Conservation (phyloP, 2,113 vertebrate species). For the Zosterops japonicus region DNA sequence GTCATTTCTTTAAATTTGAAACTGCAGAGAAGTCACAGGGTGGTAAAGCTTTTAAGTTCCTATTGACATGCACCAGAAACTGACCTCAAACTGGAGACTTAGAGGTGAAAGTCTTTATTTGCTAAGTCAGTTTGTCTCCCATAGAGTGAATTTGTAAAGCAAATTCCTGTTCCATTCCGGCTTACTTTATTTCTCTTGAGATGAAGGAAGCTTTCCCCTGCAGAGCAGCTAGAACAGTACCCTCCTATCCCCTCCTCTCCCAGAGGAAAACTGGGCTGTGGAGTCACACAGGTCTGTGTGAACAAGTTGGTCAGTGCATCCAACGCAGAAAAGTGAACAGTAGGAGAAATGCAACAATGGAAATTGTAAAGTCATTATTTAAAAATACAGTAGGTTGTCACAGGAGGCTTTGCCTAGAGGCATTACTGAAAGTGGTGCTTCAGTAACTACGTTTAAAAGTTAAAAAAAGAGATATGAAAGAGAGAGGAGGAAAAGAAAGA, state of each 20-base stretch:
- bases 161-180: not conserved
- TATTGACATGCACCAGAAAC: conserved; percentile 7
- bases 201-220: not conserved
- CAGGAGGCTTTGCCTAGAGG: not conserved
- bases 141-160: not conserved
- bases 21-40: conserved; percentile 16
- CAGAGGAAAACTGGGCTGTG: not conserved
- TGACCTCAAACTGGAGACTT: not conserved
- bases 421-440: not conserved
- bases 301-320: not conserved
- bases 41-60: conserved; percentile 42
- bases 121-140: not conserved
- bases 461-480: not conserved
- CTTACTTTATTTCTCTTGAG: not conserved
- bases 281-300: not conserved
- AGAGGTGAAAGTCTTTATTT: conserved; percentile 9
- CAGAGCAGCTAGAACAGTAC: not conserved
- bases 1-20: conserved; percentile 47
- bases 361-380: not conserved
- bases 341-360: not conserved
- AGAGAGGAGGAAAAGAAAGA: not conserved
- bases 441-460: not conserved
- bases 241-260: not conserved
- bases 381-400: not conserved
- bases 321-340: not conserved